Evolutionary conservation across 2,113 vertebrate species (phyloP).

Genomic region (Lathamus discolor): DNA sequence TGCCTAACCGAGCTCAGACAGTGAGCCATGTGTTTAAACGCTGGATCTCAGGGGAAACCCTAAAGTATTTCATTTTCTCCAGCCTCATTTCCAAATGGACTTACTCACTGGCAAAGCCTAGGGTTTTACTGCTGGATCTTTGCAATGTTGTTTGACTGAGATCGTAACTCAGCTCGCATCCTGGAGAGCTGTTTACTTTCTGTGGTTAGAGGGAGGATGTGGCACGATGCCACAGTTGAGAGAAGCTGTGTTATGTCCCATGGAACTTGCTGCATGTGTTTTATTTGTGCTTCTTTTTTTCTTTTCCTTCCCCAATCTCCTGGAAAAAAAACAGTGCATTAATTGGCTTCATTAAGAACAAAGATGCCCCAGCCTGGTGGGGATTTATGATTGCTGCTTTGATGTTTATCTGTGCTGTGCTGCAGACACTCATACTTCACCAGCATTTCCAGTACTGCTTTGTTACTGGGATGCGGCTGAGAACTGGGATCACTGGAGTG

Average conservation of each 20-base stretch:
- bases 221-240: neutral
- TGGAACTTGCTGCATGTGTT: constrained; percentile 13
- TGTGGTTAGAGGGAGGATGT: constrained; percentile 4
- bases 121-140: neutral
- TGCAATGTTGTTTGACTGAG: neutral
- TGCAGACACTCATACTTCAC: constrained; percentile 89
- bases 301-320: neutral
- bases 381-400: constrained; percentile 88
- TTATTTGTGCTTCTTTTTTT: constrained; percentile 2
- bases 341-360: constrained; percentile 85
- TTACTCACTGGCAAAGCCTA: neutral
- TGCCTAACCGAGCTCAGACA: neutral
- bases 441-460: constrained; percentile 90
- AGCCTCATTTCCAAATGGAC: neutral
- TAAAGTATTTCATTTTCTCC: neutral
- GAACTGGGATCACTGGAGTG: constrained; percentile 85
- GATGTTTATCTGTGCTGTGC: constrained; percentile 87
- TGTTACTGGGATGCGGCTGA: constrained; percentile 87
- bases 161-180: neutral
- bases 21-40: neutral
- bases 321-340: constrained; percentile 76
- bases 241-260: constrained; percentile 9
- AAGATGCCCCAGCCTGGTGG: constrained; percentile 86
- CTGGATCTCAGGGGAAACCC: neutral
- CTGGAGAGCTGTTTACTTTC: constrained; percentile 22